These are phyloP conservation scores for Pseudomyrmex sp. DNA, from an alignment of 1,140 invertebrate species.

Conservation along the genomic window DNA sequence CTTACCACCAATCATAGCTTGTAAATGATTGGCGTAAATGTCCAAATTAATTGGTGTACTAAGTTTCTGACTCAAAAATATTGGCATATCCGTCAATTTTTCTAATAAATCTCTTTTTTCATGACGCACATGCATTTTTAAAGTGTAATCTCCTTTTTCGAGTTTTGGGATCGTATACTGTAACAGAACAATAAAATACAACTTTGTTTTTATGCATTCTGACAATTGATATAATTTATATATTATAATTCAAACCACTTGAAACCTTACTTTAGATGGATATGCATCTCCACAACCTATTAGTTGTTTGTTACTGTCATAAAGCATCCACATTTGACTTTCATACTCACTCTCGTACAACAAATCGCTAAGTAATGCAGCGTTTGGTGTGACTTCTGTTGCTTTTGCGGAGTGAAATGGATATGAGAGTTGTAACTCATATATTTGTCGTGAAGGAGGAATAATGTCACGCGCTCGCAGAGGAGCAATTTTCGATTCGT, in stretches of 20 bases:
- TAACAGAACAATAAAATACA: slow-evolving; percentile 74
- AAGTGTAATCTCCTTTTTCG: slow-evolving; percentile 97
- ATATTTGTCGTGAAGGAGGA: slow-evolving; percentile 94
- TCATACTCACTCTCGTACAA: slow-evolving; percentile 98
- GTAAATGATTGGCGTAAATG: slow-evolving; percentile 89
- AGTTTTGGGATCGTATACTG: slow-evolving; percentile 93
- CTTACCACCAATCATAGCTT: slow-evolving; percentile 90
- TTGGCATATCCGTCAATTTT: slow-evolving; percentile 91
- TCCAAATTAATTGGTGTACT: slow-evolving; percentile 90
- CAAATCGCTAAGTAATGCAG: slow-evolving; percentile 92
- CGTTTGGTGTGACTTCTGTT: slow-evolving; percentile 93
- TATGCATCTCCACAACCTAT: slow-evolving; percentile 95
- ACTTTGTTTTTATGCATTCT: not conserved
- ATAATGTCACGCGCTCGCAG: slow-evolving; percentile 93
- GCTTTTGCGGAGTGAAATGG: slow-evolving; percentile 93
- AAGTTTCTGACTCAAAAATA: slow-evolving; percentile 93
- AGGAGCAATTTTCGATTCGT: slow-evolving; percentile 91
- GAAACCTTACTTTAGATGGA: slow-evolving; percentile 89
- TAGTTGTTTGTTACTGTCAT: slow-evolving; percentile 96
- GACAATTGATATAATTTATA: not conserved
- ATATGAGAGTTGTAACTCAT: slow-evolving; percentile 95
- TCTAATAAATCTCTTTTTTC: slow-evolving; percentile 95
- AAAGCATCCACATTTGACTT: slow-evolving; percentile 98
- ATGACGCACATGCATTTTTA: slow-evolving; percentile 95
- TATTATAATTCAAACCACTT: not conserved